Evolutionary conservation across 2,888 invertebrate species (phyloP).

Genomic region (Drosophila rellima): DNA sequence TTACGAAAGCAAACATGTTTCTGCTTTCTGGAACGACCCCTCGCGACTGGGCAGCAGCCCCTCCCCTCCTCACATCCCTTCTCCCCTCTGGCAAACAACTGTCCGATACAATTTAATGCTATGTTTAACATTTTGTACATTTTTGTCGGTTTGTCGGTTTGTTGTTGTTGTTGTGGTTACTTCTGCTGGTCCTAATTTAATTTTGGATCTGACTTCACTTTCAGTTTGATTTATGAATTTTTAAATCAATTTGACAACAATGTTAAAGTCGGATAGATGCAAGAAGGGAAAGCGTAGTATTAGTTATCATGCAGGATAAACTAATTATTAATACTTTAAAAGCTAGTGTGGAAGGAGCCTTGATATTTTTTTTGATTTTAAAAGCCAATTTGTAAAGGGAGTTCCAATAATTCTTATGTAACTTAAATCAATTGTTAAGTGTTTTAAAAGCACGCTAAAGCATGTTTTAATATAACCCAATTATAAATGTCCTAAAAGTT

Average conservation of each 20-base stretch:
- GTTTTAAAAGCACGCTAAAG: too few species aligned
- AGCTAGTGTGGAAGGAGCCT: neutral
- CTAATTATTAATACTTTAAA: neutral
- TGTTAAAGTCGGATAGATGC: constrained; percentile 11
- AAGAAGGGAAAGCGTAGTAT: neutral
- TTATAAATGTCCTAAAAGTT: neutral
- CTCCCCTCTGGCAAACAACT: constrained; percentile 52
- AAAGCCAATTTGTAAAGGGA: neutral
- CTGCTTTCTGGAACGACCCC: constrained; percentile 38
- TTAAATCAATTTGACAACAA: constrained; percentile 75
- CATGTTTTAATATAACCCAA: neutral
- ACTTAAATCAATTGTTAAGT: neutral
- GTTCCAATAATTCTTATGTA: neutral
- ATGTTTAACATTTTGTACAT: constrained; percentile 77
- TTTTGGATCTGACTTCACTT: constrained; percentile 55
- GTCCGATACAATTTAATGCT: constrained; percentile 78
- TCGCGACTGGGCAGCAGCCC: constrained; percentile 3
- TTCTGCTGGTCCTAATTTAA: constrained; percentile 68
- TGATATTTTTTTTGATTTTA: neutral
- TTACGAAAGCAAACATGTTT: constrained; percentile 67
- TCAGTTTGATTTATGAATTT: constrained; percentile 76
- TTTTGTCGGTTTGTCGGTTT: constrained; percentile 44
- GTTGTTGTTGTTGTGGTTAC: constrained; percentile 48
- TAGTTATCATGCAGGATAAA: constrained; percentile 9
- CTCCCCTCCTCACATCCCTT: neutral